A percentile compares a stretch with the other conserved stretches of the same genome.
phyloP scores from a whole-genome alignment of 2,888 invertebrate genomes.

The Poecilus cupreus region DNA sequence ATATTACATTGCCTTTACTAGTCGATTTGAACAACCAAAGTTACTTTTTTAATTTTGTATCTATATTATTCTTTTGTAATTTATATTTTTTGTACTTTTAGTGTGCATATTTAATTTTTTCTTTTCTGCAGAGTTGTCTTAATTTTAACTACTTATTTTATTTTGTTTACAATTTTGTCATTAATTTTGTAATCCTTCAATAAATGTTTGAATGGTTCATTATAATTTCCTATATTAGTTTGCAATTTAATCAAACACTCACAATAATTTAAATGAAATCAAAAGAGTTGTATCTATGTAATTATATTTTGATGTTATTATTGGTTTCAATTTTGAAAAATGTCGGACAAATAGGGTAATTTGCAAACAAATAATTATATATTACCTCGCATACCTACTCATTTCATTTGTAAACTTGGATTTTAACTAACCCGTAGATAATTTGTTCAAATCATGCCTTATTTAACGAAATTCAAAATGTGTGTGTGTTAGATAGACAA shows the following conservation, averaged over 20 bases:
- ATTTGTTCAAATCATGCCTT: constrained; percentile 58
- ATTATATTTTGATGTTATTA: no score
- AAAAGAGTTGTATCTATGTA: background rate
- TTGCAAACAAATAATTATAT: constrained; percentile 47
- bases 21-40: constrained; percentile 73
- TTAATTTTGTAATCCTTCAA: constrained; percentile 62
- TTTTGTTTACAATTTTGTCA: constrained; percentile 62
- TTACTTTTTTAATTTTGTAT: constrained; percentile 63
- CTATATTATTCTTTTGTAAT: constrained; percentile 51
- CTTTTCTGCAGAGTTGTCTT: constrained; percentile 59
- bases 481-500: constrained; percentile 46
- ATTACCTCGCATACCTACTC: constrained; percentile 60
- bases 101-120: constrained; percentile 54
- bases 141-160: constrained; percentile 61
- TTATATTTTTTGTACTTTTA: constrained; percentile 47
- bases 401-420: constrained; percentile 1
- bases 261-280: constrained; percentile 12
- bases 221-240: background rate
- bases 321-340: constrained; percentile 38
- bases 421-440: constrained; percentile 35
- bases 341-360: constrained; percentile 71
- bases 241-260: constrained; percentile 1
- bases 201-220: constrained; percentile 51
- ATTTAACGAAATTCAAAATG: constrained; percentile 49
- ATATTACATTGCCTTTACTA: constrained; percentile 67